These are phyloP conservation scores for Acomys russatus DNA, from an alignment of 2,797 vertebrate species.

Conservation along the genomic window DNA sequence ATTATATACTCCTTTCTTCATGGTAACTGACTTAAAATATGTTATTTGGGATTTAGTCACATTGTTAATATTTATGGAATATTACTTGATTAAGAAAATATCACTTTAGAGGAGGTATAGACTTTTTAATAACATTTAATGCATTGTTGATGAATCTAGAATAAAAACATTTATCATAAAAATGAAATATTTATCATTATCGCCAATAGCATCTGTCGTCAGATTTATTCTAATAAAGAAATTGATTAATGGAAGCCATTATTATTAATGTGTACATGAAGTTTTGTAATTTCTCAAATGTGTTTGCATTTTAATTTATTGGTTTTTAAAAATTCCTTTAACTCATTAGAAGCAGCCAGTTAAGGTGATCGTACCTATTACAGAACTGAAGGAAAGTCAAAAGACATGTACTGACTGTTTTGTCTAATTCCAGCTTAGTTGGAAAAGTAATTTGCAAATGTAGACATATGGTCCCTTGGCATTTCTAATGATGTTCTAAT, in stretches of 20 bases:
- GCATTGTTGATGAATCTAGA: constrained; percentile 20
- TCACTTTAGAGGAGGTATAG: neutral
- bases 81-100: neutral
- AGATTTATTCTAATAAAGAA: constrained; percentile 48
- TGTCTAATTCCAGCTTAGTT: neutral
- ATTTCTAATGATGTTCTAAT: neutral
- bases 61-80: constrained; percentile 36
- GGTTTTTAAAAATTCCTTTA: constrained; percentile 10
- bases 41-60: neutral
- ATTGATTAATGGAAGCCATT: constrained; percentile 41
- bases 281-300: constrained; percentile 43
- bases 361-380: neutral
- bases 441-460: constrained; percentile 19
- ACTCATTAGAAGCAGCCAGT: neutral
- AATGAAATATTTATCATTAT: neutral
- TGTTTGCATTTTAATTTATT: constrained; percentile 3
- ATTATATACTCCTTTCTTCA: neutral
- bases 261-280: constrained; percentile 50
- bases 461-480: neutral
- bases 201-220: constrained; percentile 47
- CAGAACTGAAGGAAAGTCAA: neutral
- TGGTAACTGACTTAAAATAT: neutral
- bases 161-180: constrained; percentile 8
- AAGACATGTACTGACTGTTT: constrained; percentile 15
- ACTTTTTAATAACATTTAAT: neutral